Evolutionary conservation across 2,888 invertebrate genomes (phyloP).

Genomic region (Zygogramma bicolorata): DNA sequence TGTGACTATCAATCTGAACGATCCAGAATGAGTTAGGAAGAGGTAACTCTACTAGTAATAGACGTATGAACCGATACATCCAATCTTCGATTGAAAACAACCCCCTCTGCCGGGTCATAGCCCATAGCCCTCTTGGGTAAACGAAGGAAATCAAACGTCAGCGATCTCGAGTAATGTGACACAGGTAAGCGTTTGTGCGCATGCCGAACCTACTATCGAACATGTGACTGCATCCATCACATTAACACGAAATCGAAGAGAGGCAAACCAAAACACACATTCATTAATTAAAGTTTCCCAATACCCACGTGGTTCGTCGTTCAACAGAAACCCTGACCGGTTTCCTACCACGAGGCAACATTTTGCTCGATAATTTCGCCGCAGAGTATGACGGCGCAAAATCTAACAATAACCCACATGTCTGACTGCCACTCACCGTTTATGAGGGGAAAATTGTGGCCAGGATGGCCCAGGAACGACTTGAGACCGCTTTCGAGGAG

Average conservation of each 20-base stretch:
- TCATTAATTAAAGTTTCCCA: slow-evolving; percentile 41
- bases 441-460: slow-evolving; percentile 83
- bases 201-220: slow-evolving; percentile 49
- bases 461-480: slow-evolving; percentile 87
- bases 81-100: neutral
- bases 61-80: too few species aligned
- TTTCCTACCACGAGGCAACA: neutral
- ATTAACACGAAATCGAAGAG: slow-evolving; percentile 36
- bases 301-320: neutral
- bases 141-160: neutral
- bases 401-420: slow-evolving; percentile 41
- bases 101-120: neutral
- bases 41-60: too few species aligned
- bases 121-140: neutral
- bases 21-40: too few species aligned
- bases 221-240: slow-evolving; percentile 54
- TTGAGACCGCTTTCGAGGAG: slow-evolving; percentile 89
- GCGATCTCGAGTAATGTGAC: neutral
- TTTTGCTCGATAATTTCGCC: slow-evolving; percentile 14
- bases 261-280: slow-evolving; percentile 29
- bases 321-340: neutral
- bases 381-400: slow-evolving; percentile 39
- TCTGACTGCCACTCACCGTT: slow-evolving; percentile 72
- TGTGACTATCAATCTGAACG: too few species aligned
- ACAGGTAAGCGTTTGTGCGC: slow-evolving; percentile 35